A percentile compares a stretch with the other conserved stretches of the same genome.
These are phyloP conservation scores for Amblyjoppa fuscipennis DNA, from an alignment of 2,888 invertebrate genomes.

Conservation along the genomic window DNA sequence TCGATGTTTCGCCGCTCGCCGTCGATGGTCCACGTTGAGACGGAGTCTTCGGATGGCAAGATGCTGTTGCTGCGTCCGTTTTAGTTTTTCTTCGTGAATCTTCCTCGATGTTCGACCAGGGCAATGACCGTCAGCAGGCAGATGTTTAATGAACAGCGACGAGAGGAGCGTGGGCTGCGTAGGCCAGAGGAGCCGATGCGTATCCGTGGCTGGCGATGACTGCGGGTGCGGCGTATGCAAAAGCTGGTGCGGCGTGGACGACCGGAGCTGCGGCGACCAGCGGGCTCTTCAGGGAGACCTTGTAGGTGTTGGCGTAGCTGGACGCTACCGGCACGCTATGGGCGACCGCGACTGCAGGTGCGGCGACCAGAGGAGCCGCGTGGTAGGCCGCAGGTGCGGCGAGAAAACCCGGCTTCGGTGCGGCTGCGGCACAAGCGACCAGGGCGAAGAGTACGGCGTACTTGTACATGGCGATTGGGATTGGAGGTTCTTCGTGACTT, in stretches of 20 bases:
- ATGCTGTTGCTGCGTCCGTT: too few relatives aligned
- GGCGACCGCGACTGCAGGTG: slow-evolving; percentile 86
- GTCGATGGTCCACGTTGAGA: too few relatives aligned
- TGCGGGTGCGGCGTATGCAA: slow-evolving; percentile 73
- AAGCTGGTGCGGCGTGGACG: slow-evolving; percentile 74
- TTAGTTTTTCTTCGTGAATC: too few relatives aligned
- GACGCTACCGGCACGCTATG: slow-evolving; percentile 86
- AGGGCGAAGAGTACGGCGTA: slow-evolving; percentile 76
- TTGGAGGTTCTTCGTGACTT: slow-evolving; percentile 43
- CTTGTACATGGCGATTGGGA: slow-evolving; percentile 77
- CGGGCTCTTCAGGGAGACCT: slow-evolving; percentile 85
- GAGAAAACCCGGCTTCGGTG: slow-evolving; percentile 78
- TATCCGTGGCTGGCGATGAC: too few relatives aligned
- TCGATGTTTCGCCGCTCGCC: too few relatives aligned
- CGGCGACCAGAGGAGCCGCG: slow-evolving; percentile 77
- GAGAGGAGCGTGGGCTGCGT: slow-evolving; percentile 77
- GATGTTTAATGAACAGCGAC: slow-evolving; percentile 69
- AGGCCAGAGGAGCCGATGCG: slow-evolving; percentile 77
- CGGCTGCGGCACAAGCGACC: slow-evolving; percentile 85
- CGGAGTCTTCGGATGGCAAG: too few relatives aligned
- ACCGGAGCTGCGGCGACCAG: slow-evolving; percentile 74
- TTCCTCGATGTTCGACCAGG: too few relatives aligned
- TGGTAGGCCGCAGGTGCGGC: slow-evolving; percentile 80
- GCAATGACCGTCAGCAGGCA: too few relatives aligned
- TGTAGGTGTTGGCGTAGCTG: slow-evolving; percentile 89